Base-by-base conservation (phyloP, 1,140 invertebrate genomes). In the Drosophila erecta region DNA sequence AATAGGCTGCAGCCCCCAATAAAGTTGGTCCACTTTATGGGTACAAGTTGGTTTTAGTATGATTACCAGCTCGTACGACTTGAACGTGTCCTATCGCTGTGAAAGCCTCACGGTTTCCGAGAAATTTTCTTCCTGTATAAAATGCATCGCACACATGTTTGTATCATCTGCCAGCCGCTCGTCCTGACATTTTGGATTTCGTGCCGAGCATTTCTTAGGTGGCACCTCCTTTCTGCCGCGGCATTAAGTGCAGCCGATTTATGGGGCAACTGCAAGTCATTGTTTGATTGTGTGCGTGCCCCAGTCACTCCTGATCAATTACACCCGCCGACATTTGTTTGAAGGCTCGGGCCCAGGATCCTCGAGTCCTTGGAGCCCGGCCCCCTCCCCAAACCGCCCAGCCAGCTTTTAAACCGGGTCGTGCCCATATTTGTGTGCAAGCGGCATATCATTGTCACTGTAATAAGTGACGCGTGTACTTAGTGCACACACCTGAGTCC, bases 401-500 rank as follows among this genome's bases (percentile, higher is more conserved):
- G 17, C 20, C 46, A 66, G 17, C 72, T n/a, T 35, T 46, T 27
- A 14, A 14, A 15, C 30, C 27, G 12, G 20, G 22, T 56, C 20
- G 41, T 55, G 49, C 59, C 62, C 75, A 78, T 81, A 75, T 58
- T 81, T 86, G 67, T 57, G 66, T 49, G 51, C 65, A 38, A 47
- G 49, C 50, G 49, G 51, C 83, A 89, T 83, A 87, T 89, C 84
- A 89, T 86, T 87, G 83, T 86, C 83, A 79, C 66, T 83, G 79
- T 87, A 87, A 89, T 89, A 87, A 87, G 83, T 87, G 84, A 87
- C 79, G 81, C 83, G 79, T 86, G 70, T 69, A 47, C 66, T 87
- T 62, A 79, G 85, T 71, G 54, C 66, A 79, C 56, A 60, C 79
- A 79, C 79, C 73, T 44, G 54, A 65, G 70, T 11, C 41, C 43